Evolutionary conservation across 2,113 vertebrate species (phyloP).

Genomic region (Octodon degus): DNA sequence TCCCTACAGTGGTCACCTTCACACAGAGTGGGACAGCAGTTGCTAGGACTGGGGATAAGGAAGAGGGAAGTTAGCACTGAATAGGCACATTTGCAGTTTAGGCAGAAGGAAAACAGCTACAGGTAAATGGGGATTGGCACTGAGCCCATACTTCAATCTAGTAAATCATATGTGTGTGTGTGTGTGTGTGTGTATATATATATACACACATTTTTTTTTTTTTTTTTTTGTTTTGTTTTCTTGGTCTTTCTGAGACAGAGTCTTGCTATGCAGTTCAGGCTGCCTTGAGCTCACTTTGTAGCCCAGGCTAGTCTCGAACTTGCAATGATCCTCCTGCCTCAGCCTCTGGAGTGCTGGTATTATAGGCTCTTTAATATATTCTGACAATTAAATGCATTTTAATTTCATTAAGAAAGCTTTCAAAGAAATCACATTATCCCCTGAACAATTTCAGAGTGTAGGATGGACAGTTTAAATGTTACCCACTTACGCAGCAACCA

Average conservation of each 20-base stretch:
- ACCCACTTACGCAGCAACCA: not conserved
- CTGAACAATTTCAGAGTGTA: not conserved
- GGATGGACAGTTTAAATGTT: slow-evolving; percentile 7
- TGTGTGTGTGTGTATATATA: too few relatives aligned
- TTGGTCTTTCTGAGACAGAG: too few relatives aligned
- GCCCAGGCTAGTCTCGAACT: too few relatives aligned
- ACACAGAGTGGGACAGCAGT: not conserved
- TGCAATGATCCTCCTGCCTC: too few relatives aligned
- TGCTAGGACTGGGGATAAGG: not conserved
- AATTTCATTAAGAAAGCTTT: slow-evolving; percentile 47
- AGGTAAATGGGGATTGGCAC: not conserved
- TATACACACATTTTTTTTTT: too few relatives aligned
- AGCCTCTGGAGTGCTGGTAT: too few relatives aligned
- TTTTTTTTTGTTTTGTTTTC: too few relatives aligned
- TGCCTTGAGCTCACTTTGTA: too few relatives aligned
- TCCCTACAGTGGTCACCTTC: not conserved
- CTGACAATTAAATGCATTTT: not conserved
- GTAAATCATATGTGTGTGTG: not conserved
- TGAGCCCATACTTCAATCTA: not conserved
- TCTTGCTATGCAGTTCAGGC: too few relatives aligned
- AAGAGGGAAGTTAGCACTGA: not conserved
- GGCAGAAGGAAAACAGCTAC: not conserved
- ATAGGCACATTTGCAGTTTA: not conserved
- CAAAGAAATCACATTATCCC: not conserved
- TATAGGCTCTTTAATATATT: not conserved